Evolutionary conservation across 2,113 vertebrate species (phyloP).

Genomic region (Osmerus mordax): DNA sequence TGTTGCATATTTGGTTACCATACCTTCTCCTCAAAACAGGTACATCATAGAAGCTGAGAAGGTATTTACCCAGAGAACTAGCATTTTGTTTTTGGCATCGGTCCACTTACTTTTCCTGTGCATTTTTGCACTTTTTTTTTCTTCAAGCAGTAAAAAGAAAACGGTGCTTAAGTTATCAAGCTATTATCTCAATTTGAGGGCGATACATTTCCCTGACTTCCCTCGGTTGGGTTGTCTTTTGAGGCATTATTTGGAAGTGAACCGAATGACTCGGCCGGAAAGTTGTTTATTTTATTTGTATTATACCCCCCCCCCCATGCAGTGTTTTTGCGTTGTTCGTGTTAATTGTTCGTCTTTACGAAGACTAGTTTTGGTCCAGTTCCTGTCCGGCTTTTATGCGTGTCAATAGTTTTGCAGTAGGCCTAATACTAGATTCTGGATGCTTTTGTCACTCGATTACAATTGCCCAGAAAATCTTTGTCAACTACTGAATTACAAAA

Average conservation of each 20-base stretch:
- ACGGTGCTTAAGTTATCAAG: conserved; percentile 43
- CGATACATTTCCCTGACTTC: conserved; percentile 21
- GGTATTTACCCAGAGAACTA: conserved; percentile 4
- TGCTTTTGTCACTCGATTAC: no score
- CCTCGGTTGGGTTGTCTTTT: conserved; percentile 26
- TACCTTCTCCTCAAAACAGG: not conserved
- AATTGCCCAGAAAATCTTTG: conserved; percentile 30
- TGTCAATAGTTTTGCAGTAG: not conserved
- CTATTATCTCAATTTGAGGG: conserved; percentile 48
- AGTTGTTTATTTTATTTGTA: no score
- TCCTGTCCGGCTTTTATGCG: conserved; percentile 17
- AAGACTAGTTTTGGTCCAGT: conserved; percentile 35
- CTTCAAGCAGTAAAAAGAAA: conserved; percentile 35
- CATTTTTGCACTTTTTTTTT: conserved; percentile 49
- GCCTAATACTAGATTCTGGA: no score
- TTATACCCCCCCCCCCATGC: no score
- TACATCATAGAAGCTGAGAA: conserved; percentile 12
- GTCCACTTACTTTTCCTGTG: conserved; percentile 24
- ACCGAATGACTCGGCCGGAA: conserved; percentile 15
- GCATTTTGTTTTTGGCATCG: conserved; percentile 14
- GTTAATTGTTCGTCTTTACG: conserved; percentile 18
- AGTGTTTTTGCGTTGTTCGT: conserved; percentile 36
- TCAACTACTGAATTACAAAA: not conserved
- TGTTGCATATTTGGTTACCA: no score
- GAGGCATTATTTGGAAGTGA: conserved; percentile 50